A percentile compares a stretch with the other conserved stretches of the same genome.
These are phyloP conservation scores for Procavia capensis DNA, from an alignment of 2,113 vertebrate genomes.

Conservation along the genomic window DNA sequence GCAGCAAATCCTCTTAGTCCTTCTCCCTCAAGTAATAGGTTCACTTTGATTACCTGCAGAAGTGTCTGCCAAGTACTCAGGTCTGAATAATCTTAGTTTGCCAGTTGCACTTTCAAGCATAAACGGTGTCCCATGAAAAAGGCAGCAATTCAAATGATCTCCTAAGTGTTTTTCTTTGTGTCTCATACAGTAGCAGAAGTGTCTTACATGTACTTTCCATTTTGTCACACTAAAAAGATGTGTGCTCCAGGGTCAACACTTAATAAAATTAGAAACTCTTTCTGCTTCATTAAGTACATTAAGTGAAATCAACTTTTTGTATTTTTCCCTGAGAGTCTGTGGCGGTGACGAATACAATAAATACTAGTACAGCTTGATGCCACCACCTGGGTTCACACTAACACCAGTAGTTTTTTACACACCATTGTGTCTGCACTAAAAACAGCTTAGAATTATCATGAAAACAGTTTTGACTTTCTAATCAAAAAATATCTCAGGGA, in stretches of 20 bases:
- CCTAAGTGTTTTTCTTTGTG: neutral
- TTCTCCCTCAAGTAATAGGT: neutral
- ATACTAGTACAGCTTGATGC: neutral
- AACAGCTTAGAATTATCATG: neutral
- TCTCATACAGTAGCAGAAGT: conserved; percentile 30
- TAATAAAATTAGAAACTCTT: conserved; percentile 11
- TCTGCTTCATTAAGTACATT: conserved; percentile 12
- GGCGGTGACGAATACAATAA: neutral
- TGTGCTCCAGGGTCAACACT: neutral
- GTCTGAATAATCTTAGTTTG: conserved; percentile 19
- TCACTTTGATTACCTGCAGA: conserved; percentile 25
- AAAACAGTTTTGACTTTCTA: conserved; percentile 23
- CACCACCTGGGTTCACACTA: conserved; percentile 2
- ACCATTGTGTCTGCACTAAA: neutral
- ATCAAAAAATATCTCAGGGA: neutral
- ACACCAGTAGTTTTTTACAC: neutral
- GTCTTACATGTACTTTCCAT: conserved; percentile 26
- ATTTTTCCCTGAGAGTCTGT: neutral
- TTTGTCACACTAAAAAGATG: neutral
- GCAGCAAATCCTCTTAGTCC: too few species aligned
- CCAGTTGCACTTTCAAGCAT: conserved; percentile 38
- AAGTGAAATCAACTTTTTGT: conserved; percentile 26
- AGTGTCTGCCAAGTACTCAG: conserved; percentile 40
- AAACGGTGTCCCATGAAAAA: conserved; percentile 1
- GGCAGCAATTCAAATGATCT: conserved; percentile 36